Evolutionary conservation across 2,888 invertebrate species (phyloP).

Genomic region (Argyresthia albistria): DNA sequence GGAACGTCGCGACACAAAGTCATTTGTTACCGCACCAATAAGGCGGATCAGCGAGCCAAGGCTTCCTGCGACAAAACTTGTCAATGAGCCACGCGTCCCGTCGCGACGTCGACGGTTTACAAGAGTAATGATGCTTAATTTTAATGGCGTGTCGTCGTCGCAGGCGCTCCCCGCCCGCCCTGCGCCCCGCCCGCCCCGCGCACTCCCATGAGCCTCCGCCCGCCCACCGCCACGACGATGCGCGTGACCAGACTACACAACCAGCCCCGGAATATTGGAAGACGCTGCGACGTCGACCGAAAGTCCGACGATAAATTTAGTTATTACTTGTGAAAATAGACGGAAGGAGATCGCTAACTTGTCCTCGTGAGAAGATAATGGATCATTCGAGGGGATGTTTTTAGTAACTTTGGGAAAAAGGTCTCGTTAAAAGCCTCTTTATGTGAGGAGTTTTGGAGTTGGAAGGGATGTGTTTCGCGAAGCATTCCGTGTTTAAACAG

Average conservation of each 20-base stretch:
- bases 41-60: conserved; percentile 53
- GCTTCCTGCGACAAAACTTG: conserved; percentile 48
- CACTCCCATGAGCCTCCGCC: conserved; percentile 9
- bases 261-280: conserved; percentile 53
- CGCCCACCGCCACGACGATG: conserved; percentile 19
- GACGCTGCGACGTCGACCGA: conserved; percentile 47
- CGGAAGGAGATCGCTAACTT: conserved; percentile 71
- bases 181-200: conserved; percentile 20
- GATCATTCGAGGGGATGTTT: conserved; percentile 65
- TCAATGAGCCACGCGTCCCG: conserved; percentile 55
- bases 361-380: conserved; percentile 68
- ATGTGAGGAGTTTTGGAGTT: conserved; percentile 62
- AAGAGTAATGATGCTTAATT: conserved; percentile 72
- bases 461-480: conserved; percentile 28
- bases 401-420: conserved; percentile 62
- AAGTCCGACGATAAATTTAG: conserved; percentile 71
- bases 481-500: conserved; percentile 40
- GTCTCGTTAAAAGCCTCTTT: conserved; percentile 62
- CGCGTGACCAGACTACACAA: conserved; percentile 52
- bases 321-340: conserved; percentile 73
- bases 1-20: conserved; percentile 20
- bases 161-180: conserved; percentile 18
- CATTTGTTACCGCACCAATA: conserved; percentile 62
- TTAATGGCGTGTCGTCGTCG: conserved; percentile 64
- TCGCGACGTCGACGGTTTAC: conserved; percentile 50